Base-by-base conservation (phyloP, 1,140 invertebrate genomes). In the Leguminivora glycinivorella region DNA sequence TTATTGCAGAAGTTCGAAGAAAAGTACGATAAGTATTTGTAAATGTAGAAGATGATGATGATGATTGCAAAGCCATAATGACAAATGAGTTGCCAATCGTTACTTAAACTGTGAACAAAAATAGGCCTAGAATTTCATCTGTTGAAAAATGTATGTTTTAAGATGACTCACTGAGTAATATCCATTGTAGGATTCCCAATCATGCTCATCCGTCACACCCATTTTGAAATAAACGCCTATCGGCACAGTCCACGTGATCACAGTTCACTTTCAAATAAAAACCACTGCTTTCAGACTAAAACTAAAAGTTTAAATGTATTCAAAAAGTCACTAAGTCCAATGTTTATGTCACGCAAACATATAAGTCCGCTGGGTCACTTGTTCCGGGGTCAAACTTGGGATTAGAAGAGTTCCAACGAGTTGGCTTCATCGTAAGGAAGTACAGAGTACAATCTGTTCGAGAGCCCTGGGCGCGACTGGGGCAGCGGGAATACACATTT, bases 161-260 rank as follows among this genome's bases (percentile, higher is more conserved):
- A 70, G 43, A 19, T 72, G 56, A 88, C 88, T 90, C 76, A 90
- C 89, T 79, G 87, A 89, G 79, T 85, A 89, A 81, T 86, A 88
- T 80, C 89, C 89, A 83, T 83, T 88, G 71, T 83, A 88, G 72
- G 88, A 83, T 75, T 91, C 89, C 88, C 87, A 91, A 76, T 91
- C 88, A 74, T 82, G 90, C 40, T 29, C 58, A 5, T 91, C 89
- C 70, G 83, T 88, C 82, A 91, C 88, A 85, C 89, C 89, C 89
- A 91, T 91, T 82, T 85, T 88, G 77, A 81, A 76, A 71, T 79
- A 68, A 71, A 79, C 80, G 63, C 79, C 72, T 75, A 75, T 74
- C 74, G 70, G 63, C 66, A 77, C 75, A 74, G 77, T 79, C 78
- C 77, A 80, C 68, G 72, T 72, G 70, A 71, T 72, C 76, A 81